phyloP scores from a whole-genome alignment of 2,888 invertebrate genomes.

The Dendrolimus pini region DNA sequence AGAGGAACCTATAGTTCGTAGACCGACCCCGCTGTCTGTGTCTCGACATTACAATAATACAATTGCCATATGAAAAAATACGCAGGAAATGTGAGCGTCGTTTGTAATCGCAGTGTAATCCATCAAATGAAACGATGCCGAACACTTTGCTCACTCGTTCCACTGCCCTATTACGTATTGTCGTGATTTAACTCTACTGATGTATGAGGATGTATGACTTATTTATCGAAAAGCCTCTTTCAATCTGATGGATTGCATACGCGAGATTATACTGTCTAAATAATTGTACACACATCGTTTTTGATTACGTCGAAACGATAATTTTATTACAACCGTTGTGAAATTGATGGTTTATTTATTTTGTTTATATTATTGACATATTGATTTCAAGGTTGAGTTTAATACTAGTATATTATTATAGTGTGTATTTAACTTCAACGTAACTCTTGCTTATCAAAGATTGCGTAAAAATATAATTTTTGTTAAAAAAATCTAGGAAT shows the following conservation, averaged over 20 bases:
- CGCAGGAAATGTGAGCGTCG: conserved; percentile 56
- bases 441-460: too few relatives aligned
- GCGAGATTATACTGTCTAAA: not conserved
- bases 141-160: conserved; percentile 23
- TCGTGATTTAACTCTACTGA: conserved; percentile 52
- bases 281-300: not conserved
- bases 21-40: not conserved
- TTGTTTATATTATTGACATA: not conserved
- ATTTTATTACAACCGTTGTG: not conserved
- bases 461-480: too few relatives aligned
- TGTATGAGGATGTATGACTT: conserved; percentile 26
- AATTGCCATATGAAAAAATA: conserved; percentile 73
- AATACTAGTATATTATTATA: too few relatives aligned
- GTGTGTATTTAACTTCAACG: too few relatives aligned
- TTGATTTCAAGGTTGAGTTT: not conserved
- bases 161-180: conserved; percentile 50
- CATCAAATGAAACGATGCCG: conserved; percentile 59
- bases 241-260: conserved; percentile 31
- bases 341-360: not conserved
- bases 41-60: conserved; percentile 21
- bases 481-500: too few relatives aligned
- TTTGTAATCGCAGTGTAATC: conserved; percentile 65
- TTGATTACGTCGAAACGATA: not conserved
- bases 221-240: conserved; percentile 10
- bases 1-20: too few relatives aligned